phyloP scores from a whole-genome alignment of 2,888 invertebrate genomes.

The Plemyria rubiginata region DNA sequence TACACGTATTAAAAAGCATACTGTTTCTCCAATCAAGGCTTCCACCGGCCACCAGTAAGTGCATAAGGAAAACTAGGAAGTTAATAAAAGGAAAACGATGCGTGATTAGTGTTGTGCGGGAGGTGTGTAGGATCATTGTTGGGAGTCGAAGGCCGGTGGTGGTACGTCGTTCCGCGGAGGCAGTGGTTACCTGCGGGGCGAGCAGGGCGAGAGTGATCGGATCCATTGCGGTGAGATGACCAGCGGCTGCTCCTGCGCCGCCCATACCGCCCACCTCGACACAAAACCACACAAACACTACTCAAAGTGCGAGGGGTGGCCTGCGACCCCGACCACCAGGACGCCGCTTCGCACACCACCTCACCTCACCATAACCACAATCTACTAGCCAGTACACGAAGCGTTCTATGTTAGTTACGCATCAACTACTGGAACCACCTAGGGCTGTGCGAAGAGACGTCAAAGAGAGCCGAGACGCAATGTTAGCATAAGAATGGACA shows the following conservation, averaged over 20 bases:
- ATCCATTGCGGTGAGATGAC: constrained; percentile 85
- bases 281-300: constrained; percentile 85
- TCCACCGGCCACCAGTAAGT: constrained; percentile 74
- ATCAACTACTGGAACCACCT: constrained; percentile 51
- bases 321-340: constrained; percentile 51
- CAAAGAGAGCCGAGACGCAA: constrained; percentile 68
- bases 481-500: constrained; percentile 75
- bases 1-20: constrained; percentile 70
- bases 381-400: constrained; percentile 37
- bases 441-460: constrained; percentile 70
- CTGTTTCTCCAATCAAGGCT: constrained; percentile 69
- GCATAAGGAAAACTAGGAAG: constrained; percentile 51
- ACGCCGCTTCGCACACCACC: constrained; percentile 63
- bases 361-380: constrained; percentile 33
- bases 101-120: constrained; percentile 41
- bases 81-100: constrained; percentile 42
- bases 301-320: constrained; percentile 77
- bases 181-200: constrained; percentile 80
- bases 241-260: constrained; percentile 82
- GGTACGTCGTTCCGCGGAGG: constrained; percentile 54
- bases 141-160: constrained; percentile 56
- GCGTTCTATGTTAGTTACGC: constrained; percentile 39
- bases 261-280: constrained; percentile 86
- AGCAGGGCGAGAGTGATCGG: constrained; percentile 84
- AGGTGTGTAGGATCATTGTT: constrained; percentile 40